These are phyloP conservation scores for Rosalia funebris DNA, from an alignment of 2,888 invertebrate species.

Conservation along the genomic window DNA sequence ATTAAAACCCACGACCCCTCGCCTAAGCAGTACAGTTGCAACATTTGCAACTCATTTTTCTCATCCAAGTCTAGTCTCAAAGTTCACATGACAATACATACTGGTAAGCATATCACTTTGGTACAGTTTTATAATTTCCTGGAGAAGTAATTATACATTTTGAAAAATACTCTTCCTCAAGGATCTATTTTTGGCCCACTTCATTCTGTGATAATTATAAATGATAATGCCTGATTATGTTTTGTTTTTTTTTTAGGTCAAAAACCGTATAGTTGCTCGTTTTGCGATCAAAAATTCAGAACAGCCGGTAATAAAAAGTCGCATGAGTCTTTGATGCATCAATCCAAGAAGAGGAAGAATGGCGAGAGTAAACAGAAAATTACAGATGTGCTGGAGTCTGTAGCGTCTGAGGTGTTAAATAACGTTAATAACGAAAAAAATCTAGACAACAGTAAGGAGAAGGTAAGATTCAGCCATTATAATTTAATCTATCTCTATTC, in stretches of 20 bases:
- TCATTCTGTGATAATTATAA: too few species aligned
- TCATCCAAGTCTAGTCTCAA: constrained; percentile 74
- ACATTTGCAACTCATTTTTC: constrained; percentile 71
- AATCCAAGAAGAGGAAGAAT: constrained; percentile 30
- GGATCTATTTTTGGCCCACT: too few species aligned
- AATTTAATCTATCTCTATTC: not conserved
- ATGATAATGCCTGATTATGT: too few species aligned
- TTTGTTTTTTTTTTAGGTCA: constrained; percentile 42
- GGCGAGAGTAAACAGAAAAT: constrained; percentile 36
- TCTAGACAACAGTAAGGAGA: not conserved
- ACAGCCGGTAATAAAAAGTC: constrained; percentile 75
- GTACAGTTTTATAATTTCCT: not conserved
- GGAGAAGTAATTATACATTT: too few species aligned
- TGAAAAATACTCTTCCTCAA: too few species aligned
- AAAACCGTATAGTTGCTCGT: constrained; percentile 58
- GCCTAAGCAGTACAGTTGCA: constrained; percentile 69
- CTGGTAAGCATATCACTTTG: constrained; percentile 60
- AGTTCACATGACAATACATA: constrained; percentile 75
- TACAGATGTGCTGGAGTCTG: constrained; percentile 46
- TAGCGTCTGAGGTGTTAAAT: constrained; percentile 32
- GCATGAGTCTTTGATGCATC: constrained; percentile 67
- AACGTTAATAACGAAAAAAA: constrained; percentile 5
- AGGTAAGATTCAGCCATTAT: not conserved
- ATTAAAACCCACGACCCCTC: constrained; percentile 68
- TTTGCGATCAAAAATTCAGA: constrained; percentile 72